These are phyloP conservation scores for Parazoanthus swiftii DNA, from an alignment of 92 coral and sea anemone genomes.

Conservation along the genomic window DNA sequence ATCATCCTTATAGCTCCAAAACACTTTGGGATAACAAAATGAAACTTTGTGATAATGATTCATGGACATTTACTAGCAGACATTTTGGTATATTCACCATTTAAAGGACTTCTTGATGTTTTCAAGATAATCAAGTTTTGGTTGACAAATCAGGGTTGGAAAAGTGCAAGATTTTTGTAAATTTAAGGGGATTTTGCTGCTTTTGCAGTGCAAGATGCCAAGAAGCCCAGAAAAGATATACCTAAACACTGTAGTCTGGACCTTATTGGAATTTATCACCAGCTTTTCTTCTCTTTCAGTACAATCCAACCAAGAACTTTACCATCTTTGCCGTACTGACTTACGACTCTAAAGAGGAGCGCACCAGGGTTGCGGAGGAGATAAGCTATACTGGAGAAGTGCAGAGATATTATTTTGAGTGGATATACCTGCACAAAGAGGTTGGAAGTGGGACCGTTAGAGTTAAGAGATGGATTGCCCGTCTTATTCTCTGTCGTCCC, in stretches of 20 bases:
- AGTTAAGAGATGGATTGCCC: not conserved
- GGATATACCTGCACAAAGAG: constrained; percentile 11
- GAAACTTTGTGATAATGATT: too few relatives aligned
- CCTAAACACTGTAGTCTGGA: too few relatives aligned
- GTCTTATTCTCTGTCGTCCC: not conserved
- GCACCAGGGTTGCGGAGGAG: not conserved
- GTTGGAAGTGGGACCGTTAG: not conserved
- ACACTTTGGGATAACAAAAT: too few relatives aligned
- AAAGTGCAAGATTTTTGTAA: too few relatives aligned
- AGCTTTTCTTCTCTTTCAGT: not conserved
- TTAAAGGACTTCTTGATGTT: too few relatives aligned
- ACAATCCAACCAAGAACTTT: not conserved
- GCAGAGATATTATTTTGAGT: not conserved
- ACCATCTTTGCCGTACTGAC: not conserved
- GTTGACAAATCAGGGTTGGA: too few relatives aligned
- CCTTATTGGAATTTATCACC: not conserved
- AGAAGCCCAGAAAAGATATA: not conserved
- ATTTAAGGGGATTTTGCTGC: too few relatives aligned
- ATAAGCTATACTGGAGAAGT: not conserved
- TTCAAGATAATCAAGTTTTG: too few relatives aligned
- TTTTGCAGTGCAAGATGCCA: not conserved
- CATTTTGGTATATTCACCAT: too few relatives aligned
- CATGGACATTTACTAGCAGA: too few relatives aligned
- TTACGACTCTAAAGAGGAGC: not conserved
- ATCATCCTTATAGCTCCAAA: too few relatives aligned